Evolutionary conservation across 1,140 invertebrate genomes (phyloP), one percentile per base, ranked within the genome.

Genomic region (Plodia interpunctella): DNA sequence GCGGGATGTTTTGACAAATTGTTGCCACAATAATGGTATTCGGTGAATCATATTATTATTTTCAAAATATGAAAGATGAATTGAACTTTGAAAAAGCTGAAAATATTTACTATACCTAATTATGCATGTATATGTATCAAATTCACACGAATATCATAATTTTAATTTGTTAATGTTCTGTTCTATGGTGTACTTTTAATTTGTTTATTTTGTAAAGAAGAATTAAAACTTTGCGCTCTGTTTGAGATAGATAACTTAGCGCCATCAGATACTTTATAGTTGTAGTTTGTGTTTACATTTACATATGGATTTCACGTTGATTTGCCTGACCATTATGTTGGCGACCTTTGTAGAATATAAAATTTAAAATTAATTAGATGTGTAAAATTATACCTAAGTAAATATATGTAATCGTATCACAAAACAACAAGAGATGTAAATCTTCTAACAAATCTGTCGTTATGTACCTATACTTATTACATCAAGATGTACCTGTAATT

Each of bases 121-220:
- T n/a, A n/a, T n/a, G n/a, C n/a, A n/a, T n/a, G n/a, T n/a, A n/a
- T n/a, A n/a, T n/a, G n/a, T n/a, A n/a, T n/a, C n/a, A n/a, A n/a
- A n/a, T n/a, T n/a, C n/a, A n/a, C n/a, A n/a, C n/a, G n/a, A n/a
- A n/a, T n/a, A n/a, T n/a, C n/a, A n/a, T n/a, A n/a, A n/a, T n/a
- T n/a, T n/a, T n/a, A n/a, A n/a, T n/a, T n/a, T n/a, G n/a, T n/a
- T n/a, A n/a, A n/a, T n/a, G n/a, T n/a, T n/a, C n/a, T n/a, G n/a
- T n/a, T n/a, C 79, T 83, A 80, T 80, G 75, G 75, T 73, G 66
- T 70, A 67, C 76, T 87, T 80, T 88, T 86, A 86, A 88, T 86
- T 86, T 85, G 75, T 86, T 83, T 81, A 78, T 81, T 81, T 81
- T 74, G 70, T 60, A 69, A 74, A 74, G 66, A 68, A 55, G 66